Base-by-base conservation (phyloP, 1,140 invertebrate species). In the Maconellicoccus hirsutus region DNA sequence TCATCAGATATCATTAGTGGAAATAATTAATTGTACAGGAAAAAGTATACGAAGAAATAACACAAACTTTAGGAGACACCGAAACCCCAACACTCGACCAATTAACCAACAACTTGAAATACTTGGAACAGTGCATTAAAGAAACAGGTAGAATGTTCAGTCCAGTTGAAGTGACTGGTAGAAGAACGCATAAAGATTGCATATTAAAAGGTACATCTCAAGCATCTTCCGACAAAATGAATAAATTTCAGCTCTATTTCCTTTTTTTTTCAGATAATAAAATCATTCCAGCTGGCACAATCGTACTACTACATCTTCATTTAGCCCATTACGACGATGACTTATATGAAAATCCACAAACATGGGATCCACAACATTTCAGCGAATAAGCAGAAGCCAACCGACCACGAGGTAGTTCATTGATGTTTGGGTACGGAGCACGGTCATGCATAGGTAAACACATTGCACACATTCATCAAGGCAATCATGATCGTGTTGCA, bases 311-410 rank as follows among this genome's bases (percentile, higher is more conserved):
- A 82, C 86, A 0, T 33, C 79, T 84, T 1, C 79, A 84, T 33
- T 83, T 83, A 2, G 79, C 91, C 29, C 89, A 91, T 73, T 22
- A 70, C 14, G 23, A 25, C 74, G 77, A 78, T 1, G 76, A 81
- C 25, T 75, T 79, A 69, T 86, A 79, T 74, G 79, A 83, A 23
- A 78, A 86, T 71, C 85, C 85, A 8, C 79, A 84, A 19, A 74
- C 69, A 12, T 87, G 83, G 73, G 78, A 85, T 76, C 85, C 85
- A 0, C 83, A 86, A 2, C 75, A 83, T 70, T 86, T 86, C 74
- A 72, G 79, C 8, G 77, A 79, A 1, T 84, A 86, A 73, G 81
- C 81, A 70, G 27, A 74, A 6, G 70, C 71, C 14, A 72, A 72
- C 12, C 74, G 83, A 12, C 81, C 74, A 72, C 77, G 69, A 14